Percentiles rank a stretch among this genome's conserved stretches.
phyloP scores from a whole-genome alignment of 2,113 vertebrate genomes.

The Cyanoderma ruficeps region DNA sequence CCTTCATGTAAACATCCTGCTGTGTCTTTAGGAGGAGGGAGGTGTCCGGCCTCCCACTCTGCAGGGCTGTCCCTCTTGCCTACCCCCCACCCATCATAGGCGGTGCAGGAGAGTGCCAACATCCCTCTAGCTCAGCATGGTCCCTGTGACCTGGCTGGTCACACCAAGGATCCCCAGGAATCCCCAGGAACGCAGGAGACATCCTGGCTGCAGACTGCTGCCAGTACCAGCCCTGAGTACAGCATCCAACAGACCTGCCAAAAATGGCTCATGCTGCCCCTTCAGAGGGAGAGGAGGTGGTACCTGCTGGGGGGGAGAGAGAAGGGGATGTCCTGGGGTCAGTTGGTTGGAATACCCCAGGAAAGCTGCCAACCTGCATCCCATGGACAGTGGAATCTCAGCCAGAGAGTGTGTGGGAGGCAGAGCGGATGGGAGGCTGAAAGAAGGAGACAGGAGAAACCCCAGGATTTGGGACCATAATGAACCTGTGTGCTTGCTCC shows the following conservation, averaged over 20 bases:
- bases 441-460: background rate
- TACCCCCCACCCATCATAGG: background rate
- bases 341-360: background rate
- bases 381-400: rapidly evolving
- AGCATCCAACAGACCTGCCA: background rate
- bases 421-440: background rate
- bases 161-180: too few relatives aligned
- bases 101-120: background rate
- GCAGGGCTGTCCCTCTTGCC: background rate
- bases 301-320: background rate
- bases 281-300: background rate
- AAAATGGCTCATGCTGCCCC: background rate
- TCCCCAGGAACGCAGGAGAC: background rate
- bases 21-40: background rate
- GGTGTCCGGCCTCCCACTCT: background rate
- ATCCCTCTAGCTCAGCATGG: background rate
- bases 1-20: conserved; percentile 42
- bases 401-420: rapidly evolving
- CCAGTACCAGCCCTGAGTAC: rapidly evolving
- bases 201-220: background rate
- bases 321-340: too few relatives aligned
- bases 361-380: background rate
- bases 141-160: background rate
- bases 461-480: background rate
- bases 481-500: background rate